These are phyloP conservation scores for Colletes gigas DNA, from an alignment of 1,140 invertebrate species.

Conservation along the genomic window DNA sequence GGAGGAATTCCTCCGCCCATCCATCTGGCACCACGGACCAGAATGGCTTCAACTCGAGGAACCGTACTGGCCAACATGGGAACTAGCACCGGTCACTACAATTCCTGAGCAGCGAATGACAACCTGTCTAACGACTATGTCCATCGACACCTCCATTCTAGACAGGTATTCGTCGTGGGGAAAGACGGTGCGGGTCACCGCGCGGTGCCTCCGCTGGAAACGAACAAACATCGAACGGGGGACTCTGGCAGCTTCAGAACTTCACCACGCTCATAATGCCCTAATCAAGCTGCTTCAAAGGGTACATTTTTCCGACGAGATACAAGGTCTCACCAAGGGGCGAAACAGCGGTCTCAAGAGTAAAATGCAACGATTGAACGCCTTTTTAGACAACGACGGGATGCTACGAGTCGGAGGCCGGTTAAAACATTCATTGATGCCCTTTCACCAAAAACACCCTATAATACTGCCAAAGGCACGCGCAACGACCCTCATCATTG, in stretches of 20 bases:
- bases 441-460: not conserved
- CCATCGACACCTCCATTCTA: not conserved
- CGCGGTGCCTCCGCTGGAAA: not conserved
- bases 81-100: not conserved
- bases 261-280: too few species aligned
- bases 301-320: not conserved
- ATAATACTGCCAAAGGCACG: not conserved
- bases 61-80: not conserved
- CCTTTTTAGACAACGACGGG: not conserved
- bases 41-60: not conserved
- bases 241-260: too few species aligned
- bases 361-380: not conserved
- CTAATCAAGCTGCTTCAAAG: too few species aligned
- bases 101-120: not conserved
- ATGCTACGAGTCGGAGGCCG: constrained; percentile 7
- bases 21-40: constrained; percentile 46
- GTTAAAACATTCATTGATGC: not conserved
- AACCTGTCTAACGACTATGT: not conserved
- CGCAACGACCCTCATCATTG: not conserved
- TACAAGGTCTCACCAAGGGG: not conserved
- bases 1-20: not conserved
- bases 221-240: not conserved
- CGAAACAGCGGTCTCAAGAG: not conserved
- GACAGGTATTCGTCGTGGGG: not conserved
- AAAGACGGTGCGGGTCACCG: not conserved